These are phyloP conservation scores for Panulirus ornatus DNA, from an alignment of 1,140 invertebrate genomes.

Conservation along the genomic window DNA sequence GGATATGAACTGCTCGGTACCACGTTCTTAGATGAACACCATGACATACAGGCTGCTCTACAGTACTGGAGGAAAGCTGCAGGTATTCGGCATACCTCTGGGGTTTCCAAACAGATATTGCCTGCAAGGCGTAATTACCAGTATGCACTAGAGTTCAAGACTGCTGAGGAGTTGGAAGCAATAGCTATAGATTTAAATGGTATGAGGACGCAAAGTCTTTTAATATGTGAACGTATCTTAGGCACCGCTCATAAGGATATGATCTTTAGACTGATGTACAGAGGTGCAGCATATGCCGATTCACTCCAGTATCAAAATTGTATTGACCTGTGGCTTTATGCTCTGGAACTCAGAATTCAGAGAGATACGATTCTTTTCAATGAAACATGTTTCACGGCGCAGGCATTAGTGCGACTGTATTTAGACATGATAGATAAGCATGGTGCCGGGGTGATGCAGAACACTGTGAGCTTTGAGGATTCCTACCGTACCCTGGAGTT, in stretches of 20 bases:
- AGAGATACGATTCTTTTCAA: constrained; percentile 85
- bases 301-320: constrained; percentile 89
- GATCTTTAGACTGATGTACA: constrained; percentile 84
- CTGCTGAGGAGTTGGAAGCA: constrained; percentile 84
- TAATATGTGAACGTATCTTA: constrained; percentile 90
- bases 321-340: constrained; percentile 90
- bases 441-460: constrained; percentile 80
- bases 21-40: constrained; percentile 86
- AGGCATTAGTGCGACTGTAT: constrained; percentile 83
- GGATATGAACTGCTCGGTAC: constrained; percentile 91
- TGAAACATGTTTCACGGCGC: constrained; percentile 90
- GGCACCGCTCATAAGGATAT: constrained; percentile 90
- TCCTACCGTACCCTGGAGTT: constrained; percentile 85
- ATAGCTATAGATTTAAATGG: constrained; percentile 87
- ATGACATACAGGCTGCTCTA: constrained; percentile 77
- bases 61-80: constrained; percentile 76
- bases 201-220: constrained; percentile 88
- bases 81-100: constrained; percentile 76
- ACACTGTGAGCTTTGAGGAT: constrained; percentile 85
- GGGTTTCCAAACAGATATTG: constrained; percentile 77
- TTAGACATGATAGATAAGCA: constrained; percentile 86
- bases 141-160: constrained; percentile 85
- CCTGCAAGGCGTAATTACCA: constrained; percentile 82
- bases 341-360: constrained; percentile 87
- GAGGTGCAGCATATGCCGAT: constrained; percentile 92